Evolutionary conservation across 2,113 vertebrate genomes (phyloP).

Genomic region (Lophura nycthemera): DNA sequence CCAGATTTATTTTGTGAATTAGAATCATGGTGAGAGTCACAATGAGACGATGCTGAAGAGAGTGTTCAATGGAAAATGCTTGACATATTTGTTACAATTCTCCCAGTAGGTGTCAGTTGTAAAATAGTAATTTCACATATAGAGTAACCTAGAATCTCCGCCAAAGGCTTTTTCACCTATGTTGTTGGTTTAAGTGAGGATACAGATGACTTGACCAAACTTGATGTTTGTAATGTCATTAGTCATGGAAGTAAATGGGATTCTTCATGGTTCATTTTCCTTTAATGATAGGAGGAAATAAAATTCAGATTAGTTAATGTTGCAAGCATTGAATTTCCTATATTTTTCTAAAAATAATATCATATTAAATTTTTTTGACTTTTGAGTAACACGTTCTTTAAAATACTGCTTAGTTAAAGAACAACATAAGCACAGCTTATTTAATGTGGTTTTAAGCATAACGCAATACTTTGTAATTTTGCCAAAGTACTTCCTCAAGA

Average conservation of each 20-base stretch:
- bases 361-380: neutral
- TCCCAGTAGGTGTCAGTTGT: conserved; percentile 14
- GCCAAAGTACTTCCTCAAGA: neutral
- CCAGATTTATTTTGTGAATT: conserved; percentile 22
- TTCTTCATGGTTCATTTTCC: conserved; percentile 8
- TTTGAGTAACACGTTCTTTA: conserved; percentile 10
- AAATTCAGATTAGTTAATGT: neutral
- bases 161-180: conserved; percentile 17
- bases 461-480: neutral
- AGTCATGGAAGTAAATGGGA: conserved; percentile 19
- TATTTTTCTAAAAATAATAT: conserved; percentile 17
- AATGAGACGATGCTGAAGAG: conserved; percentile 14
- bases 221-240: conserved; percentile 4
- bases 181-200: conserved; percentile 29
- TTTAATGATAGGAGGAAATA: conserved; percentile 21
- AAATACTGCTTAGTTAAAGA: conserved; percentile 3
- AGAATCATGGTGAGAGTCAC: neutral
- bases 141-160: conserved; percentile 50
- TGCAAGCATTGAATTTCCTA: neutral
- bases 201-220: conserved; percentile 12
- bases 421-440: neutral
- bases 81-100: conserved; percentile 38
- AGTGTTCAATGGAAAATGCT: conserved; percentile 31
- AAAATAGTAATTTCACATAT: conserved; percentile 57
- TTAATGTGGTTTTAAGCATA: conserved; percentile 26